These are phyloP conservation scores for Cydia splendana DNA, from an alignment of 1,140 invertebrate genomes.

Conservation along the genomic window DNA sequence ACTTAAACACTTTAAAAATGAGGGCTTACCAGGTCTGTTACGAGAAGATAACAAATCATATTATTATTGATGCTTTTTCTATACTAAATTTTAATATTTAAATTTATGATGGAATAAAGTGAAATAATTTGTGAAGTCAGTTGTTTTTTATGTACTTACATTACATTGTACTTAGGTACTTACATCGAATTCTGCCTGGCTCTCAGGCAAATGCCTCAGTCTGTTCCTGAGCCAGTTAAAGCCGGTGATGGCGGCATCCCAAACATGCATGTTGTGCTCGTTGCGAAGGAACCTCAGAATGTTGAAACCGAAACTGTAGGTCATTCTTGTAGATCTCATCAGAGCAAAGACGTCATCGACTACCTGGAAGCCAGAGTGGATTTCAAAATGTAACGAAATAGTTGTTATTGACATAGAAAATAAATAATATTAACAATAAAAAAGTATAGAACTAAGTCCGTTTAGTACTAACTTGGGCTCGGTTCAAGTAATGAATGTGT, in stretches of 20 bases:
- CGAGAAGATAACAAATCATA: too few species aligned
- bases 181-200: conserved; percentile 65
- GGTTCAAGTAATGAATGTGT: conserved; percentile 62
- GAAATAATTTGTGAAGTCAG: not conserved
- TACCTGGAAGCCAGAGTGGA: conserved; percentile 67
- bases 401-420: not conserved
- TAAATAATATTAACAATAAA: not conserved
- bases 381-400: not conserved
- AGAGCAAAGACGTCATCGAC: conserved; percentile 89
- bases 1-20: too few species aligned
- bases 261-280: conserved; percentile 84
- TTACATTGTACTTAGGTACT: conserved; percentile 43
- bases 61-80: too few species aligned
- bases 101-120: too few species aligned
- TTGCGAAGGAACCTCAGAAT: conserved; percentile 82
- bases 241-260: conserved; percentile 82
- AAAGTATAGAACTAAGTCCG: not conserved
- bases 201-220: conserved; percentile 58
- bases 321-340: conserved; percentile 72
- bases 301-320: conserved; percentile 79
- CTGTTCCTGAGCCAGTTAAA: conserved; percentile 79
- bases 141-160: not conserved
- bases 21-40: too few species aligned
- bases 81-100: too few species aligned
- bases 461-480: conserved; percentile 58